These are phyloP conservation scores for Acropora yongei DNA, from an alignment of 64 coral and sea anemone species.

Conservation along the genomic window DNA sequence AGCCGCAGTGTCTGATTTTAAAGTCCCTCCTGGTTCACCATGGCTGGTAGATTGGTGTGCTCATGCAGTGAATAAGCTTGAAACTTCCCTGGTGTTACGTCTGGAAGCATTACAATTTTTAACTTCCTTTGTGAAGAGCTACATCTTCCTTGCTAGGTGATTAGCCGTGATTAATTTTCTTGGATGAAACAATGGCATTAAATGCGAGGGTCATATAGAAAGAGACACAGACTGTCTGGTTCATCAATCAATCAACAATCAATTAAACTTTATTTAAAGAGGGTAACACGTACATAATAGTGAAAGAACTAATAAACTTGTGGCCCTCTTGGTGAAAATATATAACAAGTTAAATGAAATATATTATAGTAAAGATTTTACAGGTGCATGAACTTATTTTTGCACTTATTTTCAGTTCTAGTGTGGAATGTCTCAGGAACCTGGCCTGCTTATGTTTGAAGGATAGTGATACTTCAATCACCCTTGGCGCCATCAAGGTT, in stretches of 20 bases:
- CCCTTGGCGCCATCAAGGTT: conserved; percentile 76
- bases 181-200: neutral
- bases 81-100: conserved; percentile 66
- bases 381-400: too few species aligned
- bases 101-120: conserved; percentile 86
- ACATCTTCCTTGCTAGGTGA: conserved; percentile 80
- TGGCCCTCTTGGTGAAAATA: too few species aligned
- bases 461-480: conserved; percentile 55
- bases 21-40: conserved; percentile 29
- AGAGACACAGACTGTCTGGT: too few species aligned
- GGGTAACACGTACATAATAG: too few species aligned
- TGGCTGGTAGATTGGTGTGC: conserved; percentile 72
- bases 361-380: too few species aligned
- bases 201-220: too few species aligned
- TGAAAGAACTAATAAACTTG: too few species aligned
- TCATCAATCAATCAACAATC: too few species aligned
- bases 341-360: too few species aligned
- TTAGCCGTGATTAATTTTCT: neutral
- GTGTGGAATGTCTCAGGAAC: conserved; percentile 28
- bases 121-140: conserved; percentile 86
- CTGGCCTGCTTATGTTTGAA: conserved; percentile 73
- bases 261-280: too few species aligned
- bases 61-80: conserved; percentile 11
- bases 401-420: conserved; percentile 22
- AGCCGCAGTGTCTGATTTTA: neutral